Percentiles rank a stretch among this genome's conserved stretches.
Conservation (phyloP, 2,888 invertebrate genomes). For the Cataglyphis livida region DNA sequence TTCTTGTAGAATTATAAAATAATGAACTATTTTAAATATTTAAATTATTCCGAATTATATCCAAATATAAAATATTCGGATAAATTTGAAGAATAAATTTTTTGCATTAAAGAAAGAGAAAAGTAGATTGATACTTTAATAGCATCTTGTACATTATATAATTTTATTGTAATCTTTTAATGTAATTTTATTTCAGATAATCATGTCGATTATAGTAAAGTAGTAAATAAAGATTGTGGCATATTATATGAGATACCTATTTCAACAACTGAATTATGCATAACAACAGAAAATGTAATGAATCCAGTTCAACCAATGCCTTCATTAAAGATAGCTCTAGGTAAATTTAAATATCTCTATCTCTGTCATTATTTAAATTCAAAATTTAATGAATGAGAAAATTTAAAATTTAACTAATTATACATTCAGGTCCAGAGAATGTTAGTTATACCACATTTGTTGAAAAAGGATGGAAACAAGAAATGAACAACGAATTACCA, state of each 20-base stretch:
- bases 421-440: constrained; percentile 85
- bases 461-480: constrained; percentile 89
- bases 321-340: constrained; percentile 88
- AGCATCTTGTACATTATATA: not conserved
- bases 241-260: constrained; percentile 87
- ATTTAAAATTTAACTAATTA: constrained; percentile 25
- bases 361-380: constrained; percentile 5
- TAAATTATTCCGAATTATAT: too few relatives aligned
- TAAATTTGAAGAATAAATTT: not conserved
- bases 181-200: constrained; percentile 62
- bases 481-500: constrained; percentile 86
- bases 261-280: constrained; percentile 88
- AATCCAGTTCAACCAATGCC: constrained; percentile 79
- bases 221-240: constrained; percentile 88
- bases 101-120: not conserved
- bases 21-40: not conserved
- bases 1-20: not conserved
- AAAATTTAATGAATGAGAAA: not conserved
- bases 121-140: not conserved
- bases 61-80: not conserved
- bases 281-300: constrained; percentile 87
- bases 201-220: constrained; percentile 85
- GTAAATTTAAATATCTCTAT: constrained; percentile 74
- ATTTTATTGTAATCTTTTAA: too few relatives aligned
- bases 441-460: constrained; percentile 89